phyloP scores from a whole-genome alignment of 1,140 invertebrate species.

The Drosophila orena region DNA sequence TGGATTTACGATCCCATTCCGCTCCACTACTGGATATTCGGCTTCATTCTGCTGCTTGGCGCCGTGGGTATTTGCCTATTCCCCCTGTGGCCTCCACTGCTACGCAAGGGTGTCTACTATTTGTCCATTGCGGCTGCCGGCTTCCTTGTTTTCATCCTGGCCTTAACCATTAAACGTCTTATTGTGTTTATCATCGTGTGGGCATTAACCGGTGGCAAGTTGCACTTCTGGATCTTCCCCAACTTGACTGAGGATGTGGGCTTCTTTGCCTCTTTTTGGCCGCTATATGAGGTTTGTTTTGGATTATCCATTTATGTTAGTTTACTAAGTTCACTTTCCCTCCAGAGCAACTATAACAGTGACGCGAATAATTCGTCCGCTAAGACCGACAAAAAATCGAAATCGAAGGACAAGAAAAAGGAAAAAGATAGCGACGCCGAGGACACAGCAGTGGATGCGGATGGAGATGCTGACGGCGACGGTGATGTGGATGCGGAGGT shows the following conservation, averaged over 20 bases:
- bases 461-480: slow-evolving; percentile 64
- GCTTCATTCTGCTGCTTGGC: slow-evolving; percentile 95
- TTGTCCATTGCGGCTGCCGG: slow-evolving; percentile 96
- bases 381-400: slow-evolving; percentile 86
- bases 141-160: slow-evolving; percentile 97
- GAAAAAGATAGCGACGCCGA: slow-evolving; percentile 90
- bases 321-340: neutral
- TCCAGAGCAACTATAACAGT: slow-evolving; percentile 71
- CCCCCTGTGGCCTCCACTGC: slow-evolving; percentile 97
- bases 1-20: slow-evolving; percentile 99
- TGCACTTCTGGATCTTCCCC: slow-evolving; percentile 98
- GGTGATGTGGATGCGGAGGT: slow-evolving; percentile 58
- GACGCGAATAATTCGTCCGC: slow-evolving; percentile 32
- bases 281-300: slow-evolving; percentile 93
- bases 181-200: slow-evolving; percentile 97
- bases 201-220: slow-evolving; percentile 94
- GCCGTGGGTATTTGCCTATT: slow-evolving; percentile 98
- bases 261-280: slow-evolving; percentile 99
- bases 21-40: slow-evolving; percentile 98
- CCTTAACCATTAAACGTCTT: slow-evolving; percentile 93
- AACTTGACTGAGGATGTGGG: slow-evolving; percentile 99
- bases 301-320: neutral
- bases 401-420: slow-evolving; percentile 88
- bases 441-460: slow-evolving; percentile 68
- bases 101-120: slow-evolving; percentile 98